A percentile compares a stretch with the other conserved stretches of the same genome.
phyloP scores from a whole-genome alignment of 2,113 vertebrate genomes.

The Anarrhichthys ocellatus region DNA sequence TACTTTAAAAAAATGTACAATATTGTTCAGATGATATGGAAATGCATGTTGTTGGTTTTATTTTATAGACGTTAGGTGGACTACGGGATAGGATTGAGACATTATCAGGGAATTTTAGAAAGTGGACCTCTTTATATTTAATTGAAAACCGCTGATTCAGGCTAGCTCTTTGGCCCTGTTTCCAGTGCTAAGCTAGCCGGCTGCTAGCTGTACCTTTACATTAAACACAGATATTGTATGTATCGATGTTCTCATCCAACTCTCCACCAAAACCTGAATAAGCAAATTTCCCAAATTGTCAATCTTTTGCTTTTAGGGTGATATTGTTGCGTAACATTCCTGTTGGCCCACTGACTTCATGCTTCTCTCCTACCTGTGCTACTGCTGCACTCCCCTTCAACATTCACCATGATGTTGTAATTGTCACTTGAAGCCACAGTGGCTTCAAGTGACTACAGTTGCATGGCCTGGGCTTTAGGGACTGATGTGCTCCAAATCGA shows the following conservation, averaged over 20 bases:
- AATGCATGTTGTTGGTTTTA: too few species aligned
- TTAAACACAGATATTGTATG: too few species aligned
- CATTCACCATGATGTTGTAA: background rate
- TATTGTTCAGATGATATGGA: too few species aligned
- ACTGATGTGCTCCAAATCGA: background rate
- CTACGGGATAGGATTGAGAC: background rate
- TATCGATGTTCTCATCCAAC: too few species aligned
- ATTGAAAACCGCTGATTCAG: too few species aligned
- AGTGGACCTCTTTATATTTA: background rate
- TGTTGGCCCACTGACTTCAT: background rate
- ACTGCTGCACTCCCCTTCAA: too few species aligned
- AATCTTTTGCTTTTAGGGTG: conserved; percentile 4
- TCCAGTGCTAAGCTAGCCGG: too few species aligned
- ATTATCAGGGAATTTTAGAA: background rate
- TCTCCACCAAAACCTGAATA: background rate
- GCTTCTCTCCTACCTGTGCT: background rate
- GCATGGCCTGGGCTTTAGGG: background rate
- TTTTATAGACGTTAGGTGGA: too few species aligned
- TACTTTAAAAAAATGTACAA: too few species aligned
- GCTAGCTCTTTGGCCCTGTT: too few species aligned
- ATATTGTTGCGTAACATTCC: background rate
- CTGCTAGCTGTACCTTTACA: background rate
- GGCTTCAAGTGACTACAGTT: background rate
- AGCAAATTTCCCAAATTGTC: background rate
- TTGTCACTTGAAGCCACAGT: background rate